Base-by-base conservation (phyloP, 1,140 invertebrate species). In the Aphidius ervi region DNA sequence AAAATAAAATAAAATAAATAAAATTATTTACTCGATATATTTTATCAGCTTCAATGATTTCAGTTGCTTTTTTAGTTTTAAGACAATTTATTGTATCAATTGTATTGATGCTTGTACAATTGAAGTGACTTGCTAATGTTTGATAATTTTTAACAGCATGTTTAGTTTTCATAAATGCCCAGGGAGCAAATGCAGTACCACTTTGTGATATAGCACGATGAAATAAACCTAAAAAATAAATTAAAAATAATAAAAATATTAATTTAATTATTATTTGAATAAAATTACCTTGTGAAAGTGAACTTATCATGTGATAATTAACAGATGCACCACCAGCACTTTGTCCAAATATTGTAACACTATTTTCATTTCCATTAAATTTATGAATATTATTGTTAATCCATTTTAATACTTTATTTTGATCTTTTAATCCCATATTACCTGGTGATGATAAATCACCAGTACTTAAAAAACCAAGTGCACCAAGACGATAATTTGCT, bases 171-270 rank as follows among this genome's bases (percentile, higher is more conserved):
- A 87, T 83, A 50, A 90, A 81, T 0, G 88, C 85, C 92, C 92
- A 95, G 0, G 87, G 83, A 69, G 86, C 87, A 6, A 91, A 74
- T 3, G 88, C 86, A 2, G 88, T 91, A 3, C 92, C 92, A 69
- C 90, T 91, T 77, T 91, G 86, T 0, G 88, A 85, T 59, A 93
- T 91, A 3, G 77, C 89, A 48, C 85, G 84, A 57, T 89, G 86
- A 62, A 92, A 90, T 4, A 91, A 67, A 54, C 86, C 88, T 89
- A 31, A 9, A 54, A 16, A n/a, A 54, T 6, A 40, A 53, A 53
- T 40, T 40, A 4, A 53, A 40, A 10, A 37, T n/a, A 9, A 9
- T 39, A n/a, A 31, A 10, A 48, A 6, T 10, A 47, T n/a, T 6
- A 48, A n/a, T 1, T 10, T 10, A 48, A 2, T 0, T 9, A 48